Evolutionary conservation across 2,888 invertebrate genomes (phyloP), one percentile per base, ranked within the genome.

Genomic region (Busseola fusca): DNA sequence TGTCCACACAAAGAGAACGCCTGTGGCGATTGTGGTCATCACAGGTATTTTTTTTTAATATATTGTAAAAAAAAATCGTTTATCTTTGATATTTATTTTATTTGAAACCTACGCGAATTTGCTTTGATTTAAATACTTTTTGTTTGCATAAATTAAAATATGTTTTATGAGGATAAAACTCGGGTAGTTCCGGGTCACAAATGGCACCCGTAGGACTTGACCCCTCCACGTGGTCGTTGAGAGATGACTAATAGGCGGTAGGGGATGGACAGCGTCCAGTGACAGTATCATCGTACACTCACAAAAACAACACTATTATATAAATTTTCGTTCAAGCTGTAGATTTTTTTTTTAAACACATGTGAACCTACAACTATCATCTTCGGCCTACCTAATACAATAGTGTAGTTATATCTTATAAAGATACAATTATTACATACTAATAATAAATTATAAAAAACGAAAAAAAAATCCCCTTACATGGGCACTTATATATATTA

Each of bases 191-290:
- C 60, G 57, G 66, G 57, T 67, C 59, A 64, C 48, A 67, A 81
- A 80, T 77, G 48, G 67, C n/a, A 37, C 80, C 78, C 81, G 12
- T n/a, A 77, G 80, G 80, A 77, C 57, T 25, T 77, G 78, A 80
- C 80, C 81, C 64, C 67, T 77, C 42, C 58, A 65, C 30, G 27
- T 69, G 37, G 48, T 66, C 65, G 76, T 65, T 34, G 59, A 64
- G 60, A 65, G 64, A 69, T 77, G 78, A 81, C 64, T 62, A 77
- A 80, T 80, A 67, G 67, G 78, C 59, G 69, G 69, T 77, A 25
- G 54, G 75, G 78, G 72, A 77, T 76, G 68, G 77, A 72, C 58
- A 72, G 60, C 34, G 21, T 58, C 59, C 73, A 58, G 40, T 16
- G 18, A 66, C 59, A 21, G 27, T 69, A 66, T 54, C 45, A 60